Percentiles rank a stretch among this genome's conserved stretches.
phyloP scores from a whole-genome alignment of 1,140 invertebrate species.

The Oncopeltus fasciatus region DNA sequence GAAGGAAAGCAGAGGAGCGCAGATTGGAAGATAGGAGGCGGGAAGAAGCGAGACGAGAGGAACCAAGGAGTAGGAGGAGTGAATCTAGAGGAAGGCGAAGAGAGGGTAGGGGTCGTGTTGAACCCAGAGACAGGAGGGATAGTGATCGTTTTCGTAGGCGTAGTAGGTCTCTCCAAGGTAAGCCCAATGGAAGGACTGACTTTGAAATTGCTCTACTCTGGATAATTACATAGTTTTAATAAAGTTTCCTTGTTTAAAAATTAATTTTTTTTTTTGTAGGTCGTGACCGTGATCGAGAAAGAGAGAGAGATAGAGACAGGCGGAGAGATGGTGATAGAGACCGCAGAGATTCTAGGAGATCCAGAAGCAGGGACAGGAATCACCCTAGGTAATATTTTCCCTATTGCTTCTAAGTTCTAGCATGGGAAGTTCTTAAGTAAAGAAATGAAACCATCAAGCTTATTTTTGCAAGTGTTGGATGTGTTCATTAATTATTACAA shows the following conservation, averaged over 20 bases:
- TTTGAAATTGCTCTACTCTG: too few relatives aligned
- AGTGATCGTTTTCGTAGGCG: conserved; percentile 19
- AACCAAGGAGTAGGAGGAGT: conserved; percentile 12
- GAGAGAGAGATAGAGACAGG: conserved; percentile 27
- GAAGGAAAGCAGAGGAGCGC: conserved; percentile 1
- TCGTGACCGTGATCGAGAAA: background rate
- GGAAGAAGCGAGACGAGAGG: conserved; percentile 1
- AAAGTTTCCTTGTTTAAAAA: background rate
- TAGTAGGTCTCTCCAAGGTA: conserved; percentile 17
- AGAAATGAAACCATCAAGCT: too few relatives aligned
- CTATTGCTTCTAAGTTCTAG: too few relatives aligned
- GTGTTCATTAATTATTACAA: too few relatives aligned
- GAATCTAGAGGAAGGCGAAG: conserved; percentile 8
- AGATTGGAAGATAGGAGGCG: conserved; percentile 9
- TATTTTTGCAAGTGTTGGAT: too few relatives aligned
- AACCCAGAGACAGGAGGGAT: conserved; percentile 9
- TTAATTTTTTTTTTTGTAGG: background rate
- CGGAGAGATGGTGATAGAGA: conserved; percentile 26
- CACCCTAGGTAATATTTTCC: conserved; percentile 16
- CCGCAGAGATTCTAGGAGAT: conserved; percentile 28
- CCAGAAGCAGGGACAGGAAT: conserved; percentile 24
- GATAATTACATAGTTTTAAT: too few relatives aligned
- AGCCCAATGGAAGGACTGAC: too few relatives aligned
- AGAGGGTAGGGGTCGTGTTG: background rate
- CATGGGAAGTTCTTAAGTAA: too few relatives aligned